These are phyloP conservation scores for Nomada ruficornis DNA, from an alignment of 2,888 invertebrate genomes.

Conservation along the genomic window DNA sequence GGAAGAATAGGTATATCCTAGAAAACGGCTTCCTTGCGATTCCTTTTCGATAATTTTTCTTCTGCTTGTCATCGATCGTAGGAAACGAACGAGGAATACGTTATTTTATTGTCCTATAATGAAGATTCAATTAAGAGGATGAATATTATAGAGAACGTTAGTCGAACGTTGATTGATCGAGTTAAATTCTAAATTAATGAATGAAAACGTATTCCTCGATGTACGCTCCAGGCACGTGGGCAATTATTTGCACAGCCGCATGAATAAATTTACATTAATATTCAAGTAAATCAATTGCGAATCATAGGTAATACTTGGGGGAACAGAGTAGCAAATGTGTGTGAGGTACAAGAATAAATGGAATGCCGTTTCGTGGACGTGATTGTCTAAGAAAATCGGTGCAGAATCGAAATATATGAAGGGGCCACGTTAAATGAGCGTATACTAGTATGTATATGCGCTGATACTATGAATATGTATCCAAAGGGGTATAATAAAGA, in stretches of 20 bases:
- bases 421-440: not conserved
- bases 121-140: not conserved
- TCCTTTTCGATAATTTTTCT: not conserved
- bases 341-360: not conserved
- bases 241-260: not conserved
- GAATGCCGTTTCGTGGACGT: not conserved
- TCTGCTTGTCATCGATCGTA: not conserved
- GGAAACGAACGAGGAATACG: constrained; percentile 19
- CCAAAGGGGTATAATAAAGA: not conserved
- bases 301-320: not conserved
- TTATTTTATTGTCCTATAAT: not conserved
- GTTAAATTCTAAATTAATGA: not conserved
- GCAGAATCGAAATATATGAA: not conserved
- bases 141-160: not conserved
- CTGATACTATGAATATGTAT: not conserved
- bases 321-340: not conserved
- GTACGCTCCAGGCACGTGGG: not conserved
- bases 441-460: not conserved
- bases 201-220: constrained; percentile 9
- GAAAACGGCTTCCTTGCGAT: not conserved
- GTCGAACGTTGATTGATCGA: not conserved
- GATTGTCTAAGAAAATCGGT: not conserved
- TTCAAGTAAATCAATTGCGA: not conserved
- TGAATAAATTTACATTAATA: not conserved
- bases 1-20: not conserved